A percentile compares a stretch with the other conserved stretches of the same genome.
Conservation (phyloP, 2,888 invertebrate species). For the Ypsolopha sequella region DNA sequence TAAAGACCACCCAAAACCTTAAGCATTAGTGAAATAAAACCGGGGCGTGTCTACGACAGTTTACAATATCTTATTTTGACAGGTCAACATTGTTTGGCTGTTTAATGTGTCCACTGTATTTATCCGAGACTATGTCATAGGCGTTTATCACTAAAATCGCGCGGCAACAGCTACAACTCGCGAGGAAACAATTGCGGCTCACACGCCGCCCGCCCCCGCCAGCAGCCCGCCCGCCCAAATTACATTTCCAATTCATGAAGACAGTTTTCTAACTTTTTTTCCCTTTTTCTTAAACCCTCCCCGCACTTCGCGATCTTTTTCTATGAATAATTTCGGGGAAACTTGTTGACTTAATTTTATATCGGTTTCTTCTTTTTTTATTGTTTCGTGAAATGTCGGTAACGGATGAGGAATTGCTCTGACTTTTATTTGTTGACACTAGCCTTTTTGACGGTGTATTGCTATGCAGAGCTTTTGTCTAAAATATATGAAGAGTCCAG, state of each 20-base stretch:
- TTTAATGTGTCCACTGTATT: too few relatives aligned
- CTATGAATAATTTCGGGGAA: constrained; percentile 61
- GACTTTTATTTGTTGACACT: not conserved
- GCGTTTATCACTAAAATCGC: constrained; percentile 41
- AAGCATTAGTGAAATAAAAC: too few relatives aligned
- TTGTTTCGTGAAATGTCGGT: constrained; percentile 2
- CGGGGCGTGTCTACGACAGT: too few relatives aligned
- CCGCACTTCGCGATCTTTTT: constrained; percentile 45
- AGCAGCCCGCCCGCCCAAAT: constrained; percentile 38
- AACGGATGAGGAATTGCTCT: not conserved
- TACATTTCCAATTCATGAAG: constrained; percentile 70
- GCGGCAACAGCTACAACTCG: constrained; percentile 26
- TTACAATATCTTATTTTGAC: too few relatives aligned
- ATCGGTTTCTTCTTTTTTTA: constrained; percentile 39
- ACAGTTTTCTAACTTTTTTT: constrained; percentile 29
- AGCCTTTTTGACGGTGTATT: too few relatives aligned
- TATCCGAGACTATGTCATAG: constrained; percentile 9
- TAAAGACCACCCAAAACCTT: too few relatives aligned
- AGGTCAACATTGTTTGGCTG: too few relatives aligned
- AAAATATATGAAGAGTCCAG: too few relatives aligned
- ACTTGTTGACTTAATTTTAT: constrained; percentile 70
- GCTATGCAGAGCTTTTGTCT: too few relatives aligned
- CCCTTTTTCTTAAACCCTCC: constrained; percentile 8
- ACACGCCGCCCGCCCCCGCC: constrained; percentile 20
- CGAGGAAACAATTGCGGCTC: constrained; percentile 48